These are phyloP conservation scores for Chauna torquata DNA, from an alignment of 2,113 vertebrate genomes.

Conservation along the genomic window DNA sequence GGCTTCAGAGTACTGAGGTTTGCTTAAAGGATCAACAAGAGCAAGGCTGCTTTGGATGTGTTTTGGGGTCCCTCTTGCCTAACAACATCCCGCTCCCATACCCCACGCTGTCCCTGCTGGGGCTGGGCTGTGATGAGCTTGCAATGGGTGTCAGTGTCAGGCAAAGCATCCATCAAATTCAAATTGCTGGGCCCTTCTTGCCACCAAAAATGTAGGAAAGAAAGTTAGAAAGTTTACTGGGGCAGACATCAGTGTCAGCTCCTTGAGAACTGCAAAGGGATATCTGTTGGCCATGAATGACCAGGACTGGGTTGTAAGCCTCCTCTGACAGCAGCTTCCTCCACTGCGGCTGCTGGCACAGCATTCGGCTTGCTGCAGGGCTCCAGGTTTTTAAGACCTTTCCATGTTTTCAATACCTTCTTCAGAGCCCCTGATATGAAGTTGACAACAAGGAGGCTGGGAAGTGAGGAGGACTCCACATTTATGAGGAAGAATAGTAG, in stretches of 20 bases:
- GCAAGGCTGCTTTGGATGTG: neutral
- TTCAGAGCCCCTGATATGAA: conserved; percentile 5
- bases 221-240: neutral
- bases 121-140: neutral
- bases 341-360: neutral
- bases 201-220: neutral
- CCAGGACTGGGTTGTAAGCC: neutral
- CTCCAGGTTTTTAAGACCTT: neutral
- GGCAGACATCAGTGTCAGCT: neutral
- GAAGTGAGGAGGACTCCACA: neutral
- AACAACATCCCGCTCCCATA: fast-evolving
- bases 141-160: neutral
- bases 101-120: fast-evolving
- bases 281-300: neutral
- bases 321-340: neutral
- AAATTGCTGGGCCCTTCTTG: neutral
- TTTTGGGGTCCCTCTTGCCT: neutral
- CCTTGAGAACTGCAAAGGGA: neutral
- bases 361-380: neutral
- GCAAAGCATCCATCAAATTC: neutral
- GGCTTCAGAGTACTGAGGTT: neutral
- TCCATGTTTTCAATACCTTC: neutral
- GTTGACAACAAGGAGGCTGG: neutral
- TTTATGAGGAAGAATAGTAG: conserved; percentile 7
- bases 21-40: neutral